phyloP scores from a whole-genome alignment of 1,140 invertebrate species.

The Macrobrachium nipponense region DNA sequence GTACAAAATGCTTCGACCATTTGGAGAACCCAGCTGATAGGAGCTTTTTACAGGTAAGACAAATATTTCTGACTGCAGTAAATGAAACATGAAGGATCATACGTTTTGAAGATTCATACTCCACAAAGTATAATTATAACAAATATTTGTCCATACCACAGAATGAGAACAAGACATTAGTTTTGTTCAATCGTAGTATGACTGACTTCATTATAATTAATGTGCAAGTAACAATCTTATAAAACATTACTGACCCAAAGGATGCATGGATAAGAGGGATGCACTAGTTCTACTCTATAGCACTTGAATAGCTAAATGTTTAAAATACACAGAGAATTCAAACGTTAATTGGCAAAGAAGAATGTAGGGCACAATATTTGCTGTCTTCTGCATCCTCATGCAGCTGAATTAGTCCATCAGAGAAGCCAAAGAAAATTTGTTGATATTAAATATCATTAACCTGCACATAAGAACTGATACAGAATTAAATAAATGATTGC shows the following conservation, averaged over 20 bases:
- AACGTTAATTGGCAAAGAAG: conserved; percentile 53
- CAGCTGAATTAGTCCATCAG: not conserved
- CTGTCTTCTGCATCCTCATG: conserved; percentile 25
- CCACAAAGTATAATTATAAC: not conserved
- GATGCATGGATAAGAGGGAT: conserved; percentile 46
- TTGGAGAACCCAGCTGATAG: no score
- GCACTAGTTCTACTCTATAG: conserved; percentile 54
- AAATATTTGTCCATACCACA: not conserved
- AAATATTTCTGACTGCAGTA: no score
- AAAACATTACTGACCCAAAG: conserved; percentile 32
- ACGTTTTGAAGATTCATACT: no score
- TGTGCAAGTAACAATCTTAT: conserved; percentile 21
- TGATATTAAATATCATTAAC: no score
- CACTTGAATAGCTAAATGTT: conserved; percentile 52
- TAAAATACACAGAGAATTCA: conserved; percentile 56
- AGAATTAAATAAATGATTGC: no score
- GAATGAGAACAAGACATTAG: not conserved
- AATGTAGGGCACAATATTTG: conserved; percentile 45
- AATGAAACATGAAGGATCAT: no score
- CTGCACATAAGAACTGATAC: no score
- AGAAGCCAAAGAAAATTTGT: no score
- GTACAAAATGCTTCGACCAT: no score
- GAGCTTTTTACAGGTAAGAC: no score
- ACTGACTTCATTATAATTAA: not conserved
- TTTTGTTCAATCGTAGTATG: no score